phyloP scores from a whole-genome alignment of 2,113 vertebrate species.

The Mesitornis unicolor region DNA sequence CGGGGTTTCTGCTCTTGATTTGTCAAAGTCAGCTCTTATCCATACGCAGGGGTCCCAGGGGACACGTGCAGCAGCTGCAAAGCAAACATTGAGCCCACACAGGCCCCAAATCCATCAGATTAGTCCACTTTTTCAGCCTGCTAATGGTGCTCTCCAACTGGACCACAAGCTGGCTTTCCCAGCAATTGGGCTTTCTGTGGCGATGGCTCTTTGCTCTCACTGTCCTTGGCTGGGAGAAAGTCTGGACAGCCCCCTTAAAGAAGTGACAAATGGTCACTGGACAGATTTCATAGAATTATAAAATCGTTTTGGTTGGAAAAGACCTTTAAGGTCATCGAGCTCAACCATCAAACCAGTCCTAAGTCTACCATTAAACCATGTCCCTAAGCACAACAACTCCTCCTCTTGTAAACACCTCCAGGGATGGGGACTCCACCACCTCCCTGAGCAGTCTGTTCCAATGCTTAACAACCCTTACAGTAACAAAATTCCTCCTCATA shows the following conservation, averaged over 20 bases:
- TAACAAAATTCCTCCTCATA: too few relatives aligned
- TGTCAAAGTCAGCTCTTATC: background rate
- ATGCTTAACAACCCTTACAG: too few relatives aligned
- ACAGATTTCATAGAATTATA: too few relatives aligned
- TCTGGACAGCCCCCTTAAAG: background rate
- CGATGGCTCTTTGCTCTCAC: background rate
- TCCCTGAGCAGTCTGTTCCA: too few relatives aligned
- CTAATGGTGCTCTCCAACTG: background rate
- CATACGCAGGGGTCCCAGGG: background rate
- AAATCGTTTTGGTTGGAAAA: too few relatives aligned
- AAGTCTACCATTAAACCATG: too few relatives aligned
- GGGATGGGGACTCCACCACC: too few relatives aligned
- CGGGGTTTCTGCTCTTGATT: background rate
- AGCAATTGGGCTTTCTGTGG: background rate
- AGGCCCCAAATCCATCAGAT: background rate
- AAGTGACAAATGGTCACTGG: background rate
- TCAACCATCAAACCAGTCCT: too few relatives aligned
- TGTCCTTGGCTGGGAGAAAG: background rate
- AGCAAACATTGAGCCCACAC: background rate
- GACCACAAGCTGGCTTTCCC: background rate
- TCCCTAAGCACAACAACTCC: too few relatives aligned
- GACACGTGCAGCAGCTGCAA: background rate
- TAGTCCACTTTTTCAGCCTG: background rate
- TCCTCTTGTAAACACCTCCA: too few relatives aligned
- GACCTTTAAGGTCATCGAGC: too few relatives aligned